Conservation (phyloP, 2,113 vertebrate species). For the Atlantisia rogersi region DNA sequence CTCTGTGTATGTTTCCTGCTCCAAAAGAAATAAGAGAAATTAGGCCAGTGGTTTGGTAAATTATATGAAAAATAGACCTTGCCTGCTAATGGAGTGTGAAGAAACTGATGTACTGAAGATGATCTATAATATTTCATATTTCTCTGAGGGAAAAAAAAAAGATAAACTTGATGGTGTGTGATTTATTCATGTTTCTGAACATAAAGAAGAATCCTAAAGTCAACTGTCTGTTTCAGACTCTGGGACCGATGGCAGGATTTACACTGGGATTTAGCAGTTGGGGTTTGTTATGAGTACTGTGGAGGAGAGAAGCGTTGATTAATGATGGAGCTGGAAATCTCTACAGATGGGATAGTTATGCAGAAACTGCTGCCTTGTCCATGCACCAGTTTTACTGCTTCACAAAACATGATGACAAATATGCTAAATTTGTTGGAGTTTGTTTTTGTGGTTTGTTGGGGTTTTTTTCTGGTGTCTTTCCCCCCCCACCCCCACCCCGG, state of each 20-base stretch:
- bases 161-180: constrained; percentile 77
- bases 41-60: constrained; percentile 79
- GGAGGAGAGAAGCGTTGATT: constrained; percentile 19
- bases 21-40: constrained; percentile 69
- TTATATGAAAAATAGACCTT: constrained; percentile 75
- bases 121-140: constrained; percentile 79
- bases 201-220: constrained; percentile 64
- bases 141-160: constrained; percentile 77
- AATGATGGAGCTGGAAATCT: constrained; percentile 24
- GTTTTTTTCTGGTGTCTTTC: not conserved
- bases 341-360: constrained; percentile 1
- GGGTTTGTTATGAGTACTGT: constrained; percentile 43
- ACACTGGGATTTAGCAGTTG: not conserved
- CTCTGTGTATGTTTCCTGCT: constrained; percentile 31
- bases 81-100: constrained; percentile 79
- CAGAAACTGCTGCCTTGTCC: constrained; percentile 30
- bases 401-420: constrained; percentile 29
- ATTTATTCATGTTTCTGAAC: constrained; percentile 77
- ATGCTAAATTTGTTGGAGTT: not conserved
- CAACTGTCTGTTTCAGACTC: constrained; percentile 58
- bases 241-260: constrained; percentile 30
- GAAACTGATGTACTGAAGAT: constrained; percentile 74
- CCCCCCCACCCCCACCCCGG: too few species aligned
- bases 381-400: not conserved
- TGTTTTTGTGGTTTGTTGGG: not conserved